Evolutionary conservation across 2,888 invertebrate genomes (phyloP).

Genomic region (Cerastis leucographa): DNA sequence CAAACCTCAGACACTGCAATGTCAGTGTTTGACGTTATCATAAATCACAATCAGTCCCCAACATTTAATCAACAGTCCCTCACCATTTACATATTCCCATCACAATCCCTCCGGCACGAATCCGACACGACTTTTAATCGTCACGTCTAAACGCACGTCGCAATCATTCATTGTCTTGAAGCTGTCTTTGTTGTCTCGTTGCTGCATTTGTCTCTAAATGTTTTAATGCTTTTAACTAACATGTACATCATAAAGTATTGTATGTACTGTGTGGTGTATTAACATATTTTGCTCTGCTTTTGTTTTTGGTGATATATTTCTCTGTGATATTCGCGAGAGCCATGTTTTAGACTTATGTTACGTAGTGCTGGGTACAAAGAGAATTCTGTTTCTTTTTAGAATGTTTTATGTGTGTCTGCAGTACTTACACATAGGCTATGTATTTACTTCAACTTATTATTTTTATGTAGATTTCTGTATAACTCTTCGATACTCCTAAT

Average conservation of each 20-base stretch:
- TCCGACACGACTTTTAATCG: constrained; percentile 59
- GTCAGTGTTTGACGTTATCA: not conserved
- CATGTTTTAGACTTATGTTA: constrained; percentile 21
- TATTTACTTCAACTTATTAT: not conserved
- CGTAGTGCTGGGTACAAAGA: constrained; percentile 2
- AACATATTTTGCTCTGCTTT: constrained; percentile 48
- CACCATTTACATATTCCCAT: constrained; percentile 4
- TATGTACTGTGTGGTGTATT: constrained; percentile 44
- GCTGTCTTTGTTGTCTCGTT: constrained; percentile 78
- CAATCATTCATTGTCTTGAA: constrained; percentile 74
- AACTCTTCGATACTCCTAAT: not conserved
- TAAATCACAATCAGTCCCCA: not conserved
- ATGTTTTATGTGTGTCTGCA: constrained; percentile 13
- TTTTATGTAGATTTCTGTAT: no score
- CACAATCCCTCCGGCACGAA: constrained; percentile 39
- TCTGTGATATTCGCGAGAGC: constrained; percentile 31
- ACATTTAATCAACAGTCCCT: constrained; percentile 4
- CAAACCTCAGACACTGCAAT: no score
- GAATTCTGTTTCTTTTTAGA: constrained; percentile 14
- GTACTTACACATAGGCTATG: not conserved
- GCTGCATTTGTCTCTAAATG: constrained; percentile 70
- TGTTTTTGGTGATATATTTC: constrained; percentile 51
- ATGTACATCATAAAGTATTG: constrained; percentile 56
- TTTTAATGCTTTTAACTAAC: constrained; percentile 70
- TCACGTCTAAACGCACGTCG: constrained; percentile 63